These are phyloP conservation scores for Craniophora ligustri DNA, from an alignment of 2,888 invertebrate genomes.

Conservation along the genomic window DNA sequence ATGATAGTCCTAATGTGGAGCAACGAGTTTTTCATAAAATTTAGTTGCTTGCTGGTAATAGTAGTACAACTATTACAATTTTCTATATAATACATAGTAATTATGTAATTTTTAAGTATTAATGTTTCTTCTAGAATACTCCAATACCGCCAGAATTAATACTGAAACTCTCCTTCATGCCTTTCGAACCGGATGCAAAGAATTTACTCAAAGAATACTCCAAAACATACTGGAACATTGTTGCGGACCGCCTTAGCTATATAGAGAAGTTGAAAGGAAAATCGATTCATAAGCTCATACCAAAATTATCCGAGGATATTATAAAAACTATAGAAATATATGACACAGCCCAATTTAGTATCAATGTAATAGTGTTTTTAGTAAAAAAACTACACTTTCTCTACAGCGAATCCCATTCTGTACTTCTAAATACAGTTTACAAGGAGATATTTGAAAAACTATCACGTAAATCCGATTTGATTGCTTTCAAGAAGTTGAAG, in stretches of 20 bases:
- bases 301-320: conserved; percentile 71
- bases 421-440: conserved; percentile 63
- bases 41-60: no score
- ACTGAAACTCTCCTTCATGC: conserved; percentile 78
- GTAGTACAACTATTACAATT: no score
- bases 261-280: conserved; percentile 72
- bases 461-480: conserved; percentile 60
- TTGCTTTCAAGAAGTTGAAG: conserved; percentile 60
- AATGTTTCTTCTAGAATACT: conserved; percentile 56
- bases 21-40: no score
- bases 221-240: conserved; percentile 80
- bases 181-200: conserved; percentile 70
- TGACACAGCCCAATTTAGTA: conserved; percentile 70
- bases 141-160: conserved; percentile 71
- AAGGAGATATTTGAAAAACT: conserved; percentile 68
- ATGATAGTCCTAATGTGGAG: no score
- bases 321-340: conserved; percentile 70
- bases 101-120: no score
- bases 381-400: conserved; percentile 74
- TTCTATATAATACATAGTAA: no score
- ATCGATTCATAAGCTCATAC: conserved; percentile 69
- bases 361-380: conserved; percentile 65
- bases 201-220: conserved; percentile 68
- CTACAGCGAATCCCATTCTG: conserved; percentile 61
- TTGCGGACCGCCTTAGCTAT: conserved; percentile 72